These are phyloP conservation scores for Amblyjoppa proteus DNA, from an alignment of 2,888 invertebrate species.

Conservation along the genomic window DNA sequence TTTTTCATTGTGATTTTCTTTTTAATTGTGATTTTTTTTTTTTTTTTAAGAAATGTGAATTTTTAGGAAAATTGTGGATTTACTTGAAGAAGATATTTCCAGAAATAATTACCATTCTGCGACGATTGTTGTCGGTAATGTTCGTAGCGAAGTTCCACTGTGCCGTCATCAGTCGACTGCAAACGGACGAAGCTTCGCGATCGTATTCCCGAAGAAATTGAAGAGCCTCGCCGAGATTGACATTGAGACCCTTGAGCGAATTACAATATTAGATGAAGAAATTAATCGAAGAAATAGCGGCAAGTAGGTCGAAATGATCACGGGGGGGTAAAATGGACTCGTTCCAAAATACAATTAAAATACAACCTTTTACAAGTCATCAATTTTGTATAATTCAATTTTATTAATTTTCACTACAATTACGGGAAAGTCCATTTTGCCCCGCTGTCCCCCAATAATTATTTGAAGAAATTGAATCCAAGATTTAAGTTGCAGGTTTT, in stretches of 20 bases:
- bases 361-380: no score
- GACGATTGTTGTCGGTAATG: conserved; percentile 90
- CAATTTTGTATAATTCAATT: no score
- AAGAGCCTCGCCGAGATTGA: conserved; percentile 89
- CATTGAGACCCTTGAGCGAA: conserved; percentile 87
- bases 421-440: no score
- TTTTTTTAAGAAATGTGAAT: not conserved
- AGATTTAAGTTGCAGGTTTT: not conserved
- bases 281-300: not conserved
- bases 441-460: no score
- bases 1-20: not conserved
- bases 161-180: conserved; percentile 89
- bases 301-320: not conserved
- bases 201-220: conserved; percentile 91
- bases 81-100: not conserved
- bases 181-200: conserved; percentile 90
- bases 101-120: conserved; percentile 87
- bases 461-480: not conserved
- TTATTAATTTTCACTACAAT: no score
- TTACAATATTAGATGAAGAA: not conserved
- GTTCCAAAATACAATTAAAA: no score
- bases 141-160: conserved; percentile 93
- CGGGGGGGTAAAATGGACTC: not conserved
- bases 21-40: conserved; percentile 6
- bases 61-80: not conserved